Conservation (phyloP, 2,113 vertebrate genomes). For the cat (Felis catus) region DNA sequence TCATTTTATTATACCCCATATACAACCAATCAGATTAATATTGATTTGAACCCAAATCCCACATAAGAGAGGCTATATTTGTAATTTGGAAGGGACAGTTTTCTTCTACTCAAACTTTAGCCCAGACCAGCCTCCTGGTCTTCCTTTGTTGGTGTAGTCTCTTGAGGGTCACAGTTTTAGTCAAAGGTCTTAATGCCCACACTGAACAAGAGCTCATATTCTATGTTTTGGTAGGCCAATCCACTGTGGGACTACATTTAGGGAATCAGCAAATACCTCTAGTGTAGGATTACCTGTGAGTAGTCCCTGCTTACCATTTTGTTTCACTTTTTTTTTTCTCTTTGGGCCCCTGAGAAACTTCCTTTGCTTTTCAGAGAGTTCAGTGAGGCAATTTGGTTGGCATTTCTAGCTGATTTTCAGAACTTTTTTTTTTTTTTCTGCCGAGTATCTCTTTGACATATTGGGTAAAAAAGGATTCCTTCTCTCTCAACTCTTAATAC, state of each 20-base stretch:
- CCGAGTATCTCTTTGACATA: background rate
- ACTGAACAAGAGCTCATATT: background rate
- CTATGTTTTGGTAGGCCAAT: background rate
- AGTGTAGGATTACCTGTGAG: background rate
- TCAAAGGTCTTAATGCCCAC: background rate
- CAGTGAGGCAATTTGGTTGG: background rate
- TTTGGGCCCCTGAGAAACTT: background rate
- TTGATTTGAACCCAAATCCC: background rate
- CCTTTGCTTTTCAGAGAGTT: background rate
- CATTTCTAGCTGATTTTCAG: slow-evolving; percentile 17
- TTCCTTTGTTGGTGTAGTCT: background rate
- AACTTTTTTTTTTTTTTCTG: background rate
- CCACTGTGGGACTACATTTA: background rate
- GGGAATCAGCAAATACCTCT: background rate
- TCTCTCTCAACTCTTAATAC: slow-evolving; percentile 14
- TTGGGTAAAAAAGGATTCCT: background rate
- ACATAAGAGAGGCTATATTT: background rate
- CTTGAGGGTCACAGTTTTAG: background rate
- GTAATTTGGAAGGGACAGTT: background rate
- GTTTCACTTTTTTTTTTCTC: background rate
- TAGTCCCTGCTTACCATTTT: background rate
- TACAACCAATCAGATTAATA: background rate
- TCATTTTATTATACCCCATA: background rate
- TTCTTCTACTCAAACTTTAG: background rate
- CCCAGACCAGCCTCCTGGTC: background rate